Conservation (phyloP, 2,888 invertebrate species). For the Hydrotaea diabolus region DNA sequence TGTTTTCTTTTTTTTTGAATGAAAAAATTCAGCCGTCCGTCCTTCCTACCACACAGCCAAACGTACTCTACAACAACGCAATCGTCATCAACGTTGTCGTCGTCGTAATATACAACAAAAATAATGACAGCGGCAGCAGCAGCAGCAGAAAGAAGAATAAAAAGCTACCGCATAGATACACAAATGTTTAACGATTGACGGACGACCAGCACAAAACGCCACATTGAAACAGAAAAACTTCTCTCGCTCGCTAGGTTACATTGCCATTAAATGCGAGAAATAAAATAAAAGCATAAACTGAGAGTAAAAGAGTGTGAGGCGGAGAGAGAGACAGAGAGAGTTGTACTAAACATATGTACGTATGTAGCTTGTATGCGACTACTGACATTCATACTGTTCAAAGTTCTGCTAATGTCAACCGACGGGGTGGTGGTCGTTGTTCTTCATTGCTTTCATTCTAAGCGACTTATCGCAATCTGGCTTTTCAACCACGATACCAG, state of each 20-base stretch:
- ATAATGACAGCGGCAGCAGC: too few relatives aligned
- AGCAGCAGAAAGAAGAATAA: constrained; percentile 34
- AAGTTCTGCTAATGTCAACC: not conserved
- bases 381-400: not conserved
- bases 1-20: not conserved
- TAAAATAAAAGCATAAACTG: not conserved
- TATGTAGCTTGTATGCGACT: too few relatives aligned
- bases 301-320: not conserved
- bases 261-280: not conserved
- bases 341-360: constrained; percentile 29
- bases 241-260: constrained; percentile 38
- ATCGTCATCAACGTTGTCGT: too few relatives aligned
- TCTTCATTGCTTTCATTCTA: not conserved
- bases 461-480: too few relatives aligned
- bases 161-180: constrained; percentile 70
- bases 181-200: constrained; percentile 68
- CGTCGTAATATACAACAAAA: too few relatives aligned
- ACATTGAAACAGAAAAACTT: not conserved
- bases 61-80: not conserved
- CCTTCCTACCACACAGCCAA: not conserved
- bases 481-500: too few relatives aligned
- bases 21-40: not conserved
- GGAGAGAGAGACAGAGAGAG: constrained; percentile 50
- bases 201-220: constrained; percentile 13
- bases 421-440: not conserved